Conservation (phyloP, 2,888 invertebrate species). For the Eupithecia dodoneata region DNA sequence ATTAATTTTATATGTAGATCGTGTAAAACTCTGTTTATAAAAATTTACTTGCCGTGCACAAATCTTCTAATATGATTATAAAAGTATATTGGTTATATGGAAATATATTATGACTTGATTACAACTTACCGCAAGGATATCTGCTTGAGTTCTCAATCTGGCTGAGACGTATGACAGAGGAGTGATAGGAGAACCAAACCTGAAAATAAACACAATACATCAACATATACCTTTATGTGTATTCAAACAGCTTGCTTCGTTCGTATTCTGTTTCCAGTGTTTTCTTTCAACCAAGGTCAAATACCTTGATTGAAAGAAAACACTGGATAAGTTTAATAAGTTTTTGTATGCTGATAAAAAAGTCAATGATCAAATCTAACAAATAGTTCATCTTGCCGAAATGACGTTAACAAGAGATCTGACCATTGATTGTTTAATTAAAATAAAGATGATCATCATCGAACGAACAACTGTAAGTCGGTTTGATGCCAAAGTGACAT, state of each 20-base stretch:
- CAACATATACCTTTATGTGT: too few relatives aligned
- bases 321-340: too few relatives aligned
- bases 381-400: too few relatives aligned
- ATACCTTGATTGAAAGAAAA: too few relatives aligned
- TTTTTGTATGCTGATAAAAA: too few relatives aligned
- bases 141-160: constrained; percentile 58
- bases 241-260: not conserved
- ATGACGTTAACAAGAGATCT: too few relatives aligned
- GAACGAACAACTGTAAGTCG: too few relatives aligned
- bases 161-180: constrained; percentile 67
- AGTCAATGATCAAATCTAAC: too few relatives aligned
- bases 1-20: too few relatives aligned
- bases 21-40: not conserved
- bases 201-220: constrained; percentile 43
- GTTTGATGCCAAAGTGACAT: not conserved
- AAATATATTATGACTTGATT: not conserved
- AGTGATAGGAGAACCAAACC: constrained; percentile 56
- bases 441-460: too few relatives aligned
- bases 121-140: constrained; percentile 60
- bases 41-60: not conserved
- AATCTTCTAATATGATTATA: not conserved
- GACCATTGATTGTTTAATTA: too few relatives aligned
- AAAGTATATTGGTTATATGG: not conserved
- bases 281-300: too few relatives aligned
- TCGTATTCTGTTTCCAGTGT: not conserved